These are phyloP conservation scores for Carcharodon carcharias DNA, from an alignment of 2,797 vertebrate genomes.

Conservation along the genomic window DNA sequence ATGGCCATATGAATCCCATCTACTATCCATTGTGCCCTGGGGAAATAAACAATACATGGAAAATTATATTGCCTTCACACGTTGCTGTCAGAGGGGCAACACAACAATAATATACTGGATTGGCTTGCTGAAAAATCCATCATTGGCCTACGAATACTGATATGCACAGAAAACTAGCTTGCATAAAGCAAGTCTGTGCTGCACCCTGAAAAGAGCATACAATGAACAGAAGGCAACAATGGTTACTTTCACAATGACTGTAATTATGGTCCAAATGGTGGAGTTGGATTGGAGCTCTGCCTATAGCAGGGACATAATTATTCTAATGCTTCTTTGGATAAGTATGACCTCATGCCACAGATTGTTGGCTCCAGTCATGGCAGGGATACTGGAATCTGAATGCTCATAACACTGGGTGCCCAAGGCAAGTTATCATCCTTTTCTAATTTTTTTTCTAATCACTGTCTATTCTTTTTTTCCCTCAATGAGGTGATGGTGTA, in stretches of 20 bases:
- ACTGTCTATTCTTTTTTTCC: not conserved
- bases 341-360: not conserved
- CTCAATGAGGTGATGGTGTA: not conserved
- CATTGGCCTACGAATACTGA: too few species aligned
- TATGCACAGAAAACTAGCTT: too few species aligned
- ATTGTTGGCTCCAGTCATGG: not conserved
- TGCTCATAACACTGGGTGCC: not conserved
- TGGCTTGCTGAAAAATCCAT: too few species aligned
- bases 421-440: not conserved
- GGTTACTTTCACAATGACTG: not conserved
- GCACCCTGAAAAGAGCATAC: too few species aligned
- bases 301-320: not conserved
- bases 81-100: not conserved
- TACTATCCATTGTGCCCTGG: not conserved
- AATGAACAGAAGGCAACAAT: too few species aligned
- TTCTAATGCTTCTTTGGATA: not conserved
- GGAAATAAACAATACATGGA: not conserved
- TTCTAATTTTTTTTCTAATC: not conserved
- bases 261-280: not conserved
- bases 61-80: not conserved
- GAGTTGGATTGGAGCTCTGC: not conserved
- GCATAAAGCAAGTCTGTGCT: too few species aligned
- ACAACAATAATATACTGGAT: too few species aligned
- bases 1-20: not conserved
- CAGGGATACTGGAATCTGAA: not conserved